A percentile compares a stretch with the other conserved stretches of the same genome.
phyloP scores from a whole-genome alignment of 2,797 vertebrate genomes.

The Poliocrania exsul region DNA sequence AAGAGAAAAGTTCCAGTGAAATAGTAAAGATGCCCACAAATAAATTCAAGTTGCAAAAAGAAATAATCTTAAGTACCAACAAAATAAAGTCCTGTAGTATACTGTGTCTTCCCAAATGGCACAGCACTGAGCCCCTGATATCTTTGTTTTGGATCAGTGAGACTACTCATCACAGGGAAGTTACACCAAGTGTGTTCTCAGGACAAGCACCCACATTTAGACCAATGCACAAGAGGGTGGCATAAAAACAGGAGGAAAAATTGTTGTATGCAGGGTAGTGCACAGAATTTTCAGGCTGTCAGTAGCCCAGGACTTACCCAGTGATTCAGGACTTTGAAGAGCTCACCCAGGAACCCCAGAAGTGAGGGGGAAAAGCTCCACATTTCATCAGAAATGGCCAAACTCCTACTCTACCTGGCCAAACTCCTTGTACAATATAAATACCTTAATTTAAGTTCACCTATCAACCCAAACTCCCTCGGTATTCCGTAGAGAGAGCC shows the following conservation, averaged over 20 bases:
- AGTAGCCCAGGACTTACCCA: not conserved
- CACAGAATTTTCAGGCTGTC: not conserved
- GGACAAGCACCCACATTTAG: not conserved
- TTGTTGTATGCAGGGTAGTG: not conserved
- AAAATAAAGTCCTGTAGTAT: not conserved
- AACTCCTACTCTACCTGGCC: not conserved
- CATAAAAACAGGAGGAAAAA: not conserved
- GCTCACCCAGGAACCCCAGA: not conserved
- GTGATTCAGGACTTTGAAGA: not conserved
- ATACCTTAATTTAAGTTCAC: not conserved
- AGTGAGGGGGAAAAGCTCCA: not conserved
- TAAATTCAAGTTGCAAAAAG: not conserved
- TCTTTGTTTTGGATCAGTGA: not conserved
- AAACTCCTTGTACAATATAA: not conserved
- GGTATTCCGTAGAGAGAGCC: not conserved
- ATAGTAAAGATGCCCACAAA: not conserved
- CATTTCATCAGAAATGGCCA: not conserved
- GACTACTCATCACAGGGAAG: not conserved
- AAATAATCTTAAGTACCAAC: not conserved
- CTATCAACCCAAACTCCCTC: not conserved
- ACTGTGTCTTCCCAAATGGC: not conserved
- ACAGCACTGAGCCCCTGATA: not conserved
- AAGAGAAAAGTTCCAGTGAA: not conserved
- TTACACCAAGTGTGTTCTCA: rapidly evolving
- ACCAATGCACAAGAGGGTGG: not conserved